Evolutionary conservation across 2,113 vertebrate genomes (phyloP).

Genomic region (Chloroceryle aenea): DNA sequence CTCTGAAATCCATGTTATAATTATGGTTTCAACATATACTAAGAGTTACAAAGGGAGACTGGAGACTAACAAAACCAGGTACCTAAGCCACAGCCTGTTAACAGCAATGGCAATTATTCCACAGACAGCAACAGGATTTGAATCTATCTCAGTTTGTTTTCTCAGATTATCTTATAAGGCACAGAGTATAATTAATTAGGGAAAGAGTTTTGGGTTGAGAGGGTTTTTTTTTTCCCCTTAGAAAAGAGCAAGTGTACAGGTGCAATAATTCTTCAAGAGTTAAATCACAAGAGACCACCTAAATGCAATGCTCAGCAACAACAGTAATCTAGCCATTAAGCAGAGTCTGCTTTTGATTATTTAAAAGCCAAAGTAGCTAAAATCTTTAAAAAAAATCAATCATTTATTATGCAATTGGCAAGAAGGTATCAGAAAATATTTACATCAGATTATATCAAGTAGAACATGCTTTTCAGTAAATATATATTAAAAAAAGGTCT

Average conservation of each 20-base stretch:
- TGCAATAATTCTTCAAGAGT: neutral
- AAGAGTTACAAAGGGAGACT: neutral
- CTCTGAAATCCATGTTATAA: neutral
- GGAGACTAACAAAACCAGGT: neutral
- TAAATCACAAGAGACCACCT: neutral
- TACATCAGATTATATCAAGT: neutral
- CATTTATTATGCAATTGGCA: neutral
- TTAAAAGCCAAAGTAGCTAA: neutral
- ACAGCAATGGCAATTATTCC: neutral
- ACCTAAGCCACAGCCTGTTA: neutral
- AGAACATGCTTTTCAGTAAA: neutral
- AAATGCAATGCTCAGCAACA: neutral
- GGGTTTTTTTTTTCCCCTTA: neutral
- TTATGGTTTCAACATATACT: neutral
- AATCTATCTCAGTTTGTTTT: neutral
- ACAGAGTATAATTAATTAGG: neutral
- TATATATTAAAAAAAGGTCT: constrained; percentile 46
- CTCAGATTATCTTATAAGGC: neutral
- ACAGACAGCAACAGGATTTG: neutral
- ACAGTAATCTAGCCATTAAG: neutral
- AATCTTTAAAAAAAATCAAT: neutral
- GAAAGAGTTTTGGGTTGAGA: neutral
- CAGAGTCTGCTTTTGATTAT: neutral
- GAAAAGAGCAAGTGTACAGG: neutral
- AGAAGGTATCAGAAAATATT: neutral